Evolutionary conservation across 2,888 invertebrate genomes (phyloP).

Genomic region (Patella caerulea): DNA sequence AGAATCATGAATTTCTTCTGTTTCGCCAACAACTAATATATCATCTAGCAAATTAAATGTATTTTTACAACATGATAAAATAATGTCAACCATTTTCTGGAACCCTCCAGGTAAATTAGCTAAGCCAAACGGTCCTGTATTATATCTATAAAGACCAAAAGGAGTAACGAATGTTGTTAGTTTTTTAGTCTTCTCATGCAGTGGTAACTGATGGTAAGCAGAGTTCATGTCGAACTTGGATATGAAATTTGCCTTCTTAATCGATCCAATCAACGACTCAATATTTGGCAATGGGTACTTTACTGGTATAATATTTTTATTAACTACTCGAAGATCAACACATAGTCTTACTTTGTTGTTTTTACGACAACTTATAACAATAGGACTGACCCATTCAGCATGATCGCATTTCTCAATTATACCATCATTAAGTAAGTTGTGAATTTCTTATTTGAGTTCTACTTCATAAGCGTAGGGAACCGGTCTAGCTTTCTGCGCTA

Average conservation of each 20-base stretch:
- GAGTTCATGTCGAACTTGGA: too few relatives aligned
- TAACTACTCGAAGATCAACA: neutral
- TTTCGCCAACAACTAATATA: neutral
- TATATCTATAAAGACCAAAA: neutral
- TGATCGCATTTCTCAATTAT: slow-evolving; percentile 3
- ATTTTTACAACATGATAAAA: neutral
- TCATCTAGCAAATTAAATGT: neutral
- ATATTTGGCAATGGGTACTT: neutral
- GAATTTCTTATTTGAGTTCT: neutral
- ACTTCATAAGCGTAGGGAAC: too few relatives aligned
- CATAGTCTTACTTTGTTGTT: neutral
- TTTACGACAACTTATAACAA: neutral
- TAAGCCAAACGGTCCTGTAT: neutral
- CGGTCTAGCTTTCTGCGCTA: too few relatives aligned
- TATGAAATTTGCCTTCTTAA: neutral
- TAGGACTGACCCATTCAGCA: neutral
- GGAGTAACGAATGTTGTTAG: neutral
- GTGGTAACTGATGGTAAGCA: neutral
- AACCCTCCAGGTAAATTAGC: neutral
- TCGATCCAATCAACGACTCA: neutral
- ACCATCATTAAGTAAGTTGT: neutral
- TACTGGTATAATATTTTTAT: neutral
- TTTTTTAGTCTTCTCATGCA: neutral
- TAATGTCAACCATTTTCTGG: neutral
- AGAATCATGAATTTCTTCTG: neutral